Base-by-base conservation (phyloP, 2,113 vertebrate genomes). In the Willisornis vidua region DNA sequence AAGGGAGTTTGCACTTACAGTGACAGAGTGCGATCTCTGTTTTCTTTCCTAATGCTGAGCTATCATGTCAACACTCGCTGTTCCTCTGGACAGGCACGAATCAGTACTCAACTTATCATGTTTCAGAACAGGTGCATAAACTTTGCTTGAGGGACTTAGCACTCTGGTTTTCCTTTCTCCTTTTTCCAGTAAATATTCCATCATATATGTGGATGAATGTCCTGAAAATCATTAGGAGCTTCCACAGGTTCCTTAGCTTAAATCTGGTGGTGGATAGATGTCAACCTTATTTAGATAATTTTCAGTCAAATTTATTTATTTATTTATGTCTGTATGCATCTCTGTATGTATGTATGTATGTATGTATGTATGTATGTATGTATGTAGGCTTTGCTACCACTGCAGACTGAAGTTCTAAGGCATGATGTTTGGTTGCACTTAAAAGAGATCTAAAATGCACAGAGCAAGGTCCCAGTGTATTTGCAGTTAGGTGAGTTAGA, bases 61-160 rank as follows among this genome's bases (percentile, higher is more conserved):
- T 78, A 29, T 89, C 76, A n/a, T 71, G 70, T 90, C 85, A 90
- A 85, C 14, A 23, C 73, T 54, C 43, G 7, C 82, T 62, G 57
- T 87, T 92, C 62, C 73, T 89, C 88, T 76, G 92, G 86, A 87
- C 57, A 87, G 58, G 66, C 70, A 77, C 39, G 59, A 85, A 87
- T 82, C 90, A 54, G 49, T 70, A 77, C 72, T 19, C 89, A 68
- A 48, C 58, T 65, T 94, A 83, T 94, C 89, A 3, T 63, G 39
- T 97, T 95, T 96, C 94, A 85, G 91, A 97, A 90, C 86, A 97
- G 93, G 92, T 95, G 90, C 90, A 92, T 87, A 74, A 89, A 90
- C 85, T 92, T 94, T 77, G 51, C 85, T 91, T 57, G 54, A 96
- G 55, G 91, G 85, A 89, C 83, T 96, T 94, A 94, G 83, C 87